Evolutionary conservation across 1,140 invertebrate genomes (phyloP).

Genomic region (Tigriopus japonicus): DNA sequence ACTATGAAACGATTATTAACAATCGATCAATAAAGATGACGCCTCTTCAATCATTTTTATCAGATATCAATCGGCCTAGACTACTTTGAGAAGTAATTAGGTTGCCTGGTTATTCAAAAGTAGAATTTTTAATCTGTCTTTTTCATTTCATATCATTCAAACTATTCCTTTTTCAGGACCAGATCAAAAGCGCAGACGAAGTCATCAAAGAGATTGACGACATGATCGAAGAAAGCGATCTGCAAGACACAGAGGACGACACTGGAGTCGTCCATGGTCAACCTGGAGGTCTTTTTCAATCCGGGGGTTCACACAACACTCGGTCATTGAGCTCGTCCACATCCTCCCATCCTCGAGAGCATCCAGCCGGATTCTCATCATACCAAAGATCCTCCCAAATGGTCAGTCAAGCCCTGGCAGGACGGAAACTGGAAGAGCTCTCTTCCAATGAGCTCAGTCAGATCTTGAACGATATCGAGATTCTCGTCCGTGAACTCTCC

Average conservation of each 20-base stretch:
- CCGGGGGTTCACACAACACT: not conserved
- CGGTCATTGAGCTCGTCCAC: no score
- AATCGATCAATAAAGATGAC: no score
- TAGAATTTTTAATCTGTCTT: no score
- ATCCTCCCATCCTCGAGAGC: no score
- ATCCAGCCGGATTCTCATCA: not conserved
- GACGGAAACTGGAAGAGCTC: constrained; percentile 54
- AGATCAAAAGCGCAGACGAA: constrained; percentile 86
- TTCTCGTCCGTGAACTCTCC: constrained; percentile 75
- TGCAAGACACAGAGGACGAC: not conserved
- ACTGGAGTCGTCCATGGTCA: constrained; percentile 13
- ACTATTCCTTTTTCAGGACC: constrained; percentile 46
- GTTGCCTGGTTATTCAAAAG: no score
- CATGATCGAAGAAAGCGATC: constrained; percentile 56
- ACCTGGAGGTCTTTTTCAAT: constrained; percentile 12
- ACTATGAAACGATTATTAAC: no score
- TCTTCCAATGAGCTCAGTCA: constrained; percentile 71
- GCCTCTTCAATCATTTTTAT: no score
- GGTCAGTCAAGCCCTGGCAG: not conserved
- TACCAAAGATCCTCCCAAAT: not conserved
- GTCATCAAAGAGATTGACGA: constrained; percentile 86
- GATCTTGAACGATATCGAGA: constrained; percentile 76
- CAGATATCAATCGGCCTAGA: no score
- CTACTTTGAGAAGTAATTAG: no score
- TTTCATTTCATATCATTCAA: no score